Base-by-base conservation (phyloP, 1,140 invertebrate genomes). In the Aphelenchoides fujianensis region DNA sequence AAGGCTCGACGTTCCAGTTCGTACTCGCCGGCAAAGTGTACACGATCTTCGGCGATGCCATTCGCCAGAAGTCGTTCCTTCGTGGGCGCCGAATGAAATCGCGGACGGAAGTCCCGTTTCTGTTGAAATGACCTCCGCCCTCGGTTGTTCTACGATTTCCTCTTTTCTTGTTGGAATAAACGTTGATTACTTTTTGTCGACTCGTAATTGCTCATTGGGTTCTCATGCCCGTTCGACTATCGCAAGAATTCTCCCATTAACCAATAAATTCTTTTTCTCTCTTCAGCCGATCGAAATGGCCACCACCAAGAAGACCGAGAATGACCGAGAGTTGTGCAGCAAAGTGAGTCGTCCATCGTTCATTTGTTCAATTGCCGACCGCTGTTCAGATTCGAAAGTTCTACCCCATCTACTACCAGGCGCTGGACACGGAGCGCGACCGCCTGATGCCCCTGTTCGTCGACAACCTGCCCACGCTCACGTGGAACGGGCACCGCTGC, bases 1-100 rank as follows among this genome's bases (percentile, higher is more conserved):
- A 76, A 53, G 68, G 67, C 19, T 23, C 62, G 5, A 74, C 62
- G 0, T 76, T 76, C 48, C 75, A 76, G 30, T 76, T 76, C 54
- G 75, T 79, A n/a, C 23, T 79, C 3, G 37, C 23, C 30, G 72
- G 61, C n/a, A 64, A 69, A 41, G 69, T 76, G n/a, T 76, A 80
- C 54, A 76, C 75, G 2, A 35, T 76, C 5, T 80, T 76, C 48
- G 75, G 75, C 3, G 75, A 71, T 70, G 77, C 75, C 19, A 36
- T 76, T 3, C 61, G 61, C n/a, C 75, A 79, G 36, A 54, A 66
- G 53, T 48, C 79, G 23, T 62, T 55, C 68, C 69, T 75, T 37
- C 16, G 78, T 31, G 75, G 75, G 35, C 57, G 55, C 53, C 74
- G 76, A 59, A 27, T 37, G 28, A 72, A 75, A 54, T 9, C 12